A percentile compares a stretch with the other conserved stretches of the same genome.
phyloP scores from a whole-genome alignment of 2,113 vertebrate genomes.

The Barbus barbus region DNA sequence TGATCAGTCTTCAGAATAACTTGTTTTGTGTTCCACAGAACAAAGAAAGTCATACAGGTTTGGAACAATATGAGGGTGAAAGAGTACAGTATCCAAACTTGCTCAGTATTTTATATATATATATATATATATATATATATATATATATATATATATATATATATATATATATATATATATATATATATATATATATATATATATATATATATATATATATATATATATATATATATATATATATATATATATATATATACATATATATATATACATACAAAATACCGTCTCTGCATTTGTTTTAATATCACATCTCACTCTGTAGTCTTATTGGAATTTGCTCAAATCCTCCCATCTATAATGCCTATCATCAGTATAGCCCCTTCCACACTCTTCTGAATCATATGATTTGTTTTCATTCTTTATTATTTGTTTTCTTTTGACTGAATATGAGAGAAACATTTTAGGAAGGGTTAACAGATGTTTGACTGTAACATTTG shows the following conservation, averaged over 20 bases:
- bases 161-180: not conserved
- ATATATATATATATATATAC: not conserved
- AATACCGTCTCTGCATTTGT: not conserved
- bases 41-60: not conserved
- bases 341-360: not conserved
- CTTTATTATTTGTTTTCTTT: not conserved
- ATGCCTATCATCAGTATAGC: not conserved
- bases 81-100: not conserved
- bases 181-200: not conserved
- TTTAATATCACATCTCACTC: not conserved
- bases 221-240: not conserved
- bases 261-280: not conserved
- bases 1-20: not conserved
- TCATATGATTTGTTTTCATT: not conserved
- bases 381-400: not conserved
- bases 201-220: not conserved
- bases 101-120: not conserved
- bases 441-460: not conserved
- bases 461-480: not conserved
- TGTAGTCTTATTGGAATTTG: not conserved
- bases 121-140: not conserved
- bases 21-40: not conserved
- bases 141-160: not conserved
- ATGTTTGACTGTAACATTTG: slow-evolving; percentile 2
- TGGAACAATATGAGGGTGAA: not conserved